A percentile compares a stretch with the other conserved stretches of the same genome.
phyloP scores from a whole-genome alignment of 2,888 invertebrate genomes.

The Microctonus aethiopoides region DNA sequence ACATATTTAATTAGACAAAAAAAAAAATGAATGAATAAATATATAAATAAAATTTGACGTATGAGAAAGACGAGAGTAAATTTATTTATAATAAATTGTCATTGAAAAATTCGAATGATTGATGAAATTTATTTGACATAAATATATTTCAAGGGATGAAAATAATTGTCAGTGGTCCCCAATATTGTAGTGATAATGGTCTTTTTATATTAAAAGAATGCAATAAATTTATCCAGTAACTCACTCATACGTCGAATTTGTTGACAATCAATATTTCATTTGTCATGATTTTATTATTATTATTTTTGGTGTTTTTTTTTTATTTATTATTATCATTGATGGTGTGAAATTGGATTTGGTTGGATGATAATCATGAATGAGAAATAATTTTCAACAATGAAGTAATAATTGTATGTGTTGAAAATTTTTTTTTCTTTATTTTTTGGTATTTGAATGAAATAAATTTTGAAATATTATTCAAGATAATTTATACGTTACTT shows the following conservation, averaged over 20 bases:
- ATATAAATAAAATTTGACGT: neutral
- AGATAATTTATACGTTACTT: too few relatives aligned
- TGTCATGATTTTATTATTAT: neutral
- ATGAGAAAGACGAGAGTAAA: neutral
- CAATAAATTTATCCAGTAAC: constrained; percentile 52
- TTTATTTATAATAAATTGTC: neutral
- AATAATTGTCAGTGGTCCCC: constrained; percentile 13
- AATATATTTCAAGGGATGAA: constrained; percentile 17
- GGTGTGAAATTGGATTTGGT: neutral
- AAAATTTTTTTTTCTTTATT: too few relatives aligned
- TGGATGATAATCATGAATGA: neutral
- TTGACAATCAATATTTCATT: neutral
- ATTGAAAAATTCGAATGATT: constrained; percentile 1
- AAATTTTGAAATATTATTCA: too few relatives aligned
- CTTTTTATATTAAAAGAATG: constrained; percentile 49
- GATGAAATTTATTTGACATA: neutral
- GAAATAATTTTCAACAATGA: too few relatives aligned
- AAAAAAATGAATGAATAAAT: neutral
- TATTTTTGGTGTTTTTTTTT: too few relatives aligned
- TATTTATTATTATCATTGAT: too few relatives aligned
- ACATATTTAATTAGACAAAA: neutral
- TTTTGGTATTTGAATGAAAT: too few relatives aligned
- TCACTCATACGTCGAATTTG: constrained; percentile 51
- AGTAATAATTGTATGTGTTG: too few relatives aligned
- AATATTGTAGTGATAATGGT: constrained; percentile 26